Evolutionary conservation across 2,888 invertebrate species (phyloP).

Genomic region (Perizoma affinitatum): DNA sequence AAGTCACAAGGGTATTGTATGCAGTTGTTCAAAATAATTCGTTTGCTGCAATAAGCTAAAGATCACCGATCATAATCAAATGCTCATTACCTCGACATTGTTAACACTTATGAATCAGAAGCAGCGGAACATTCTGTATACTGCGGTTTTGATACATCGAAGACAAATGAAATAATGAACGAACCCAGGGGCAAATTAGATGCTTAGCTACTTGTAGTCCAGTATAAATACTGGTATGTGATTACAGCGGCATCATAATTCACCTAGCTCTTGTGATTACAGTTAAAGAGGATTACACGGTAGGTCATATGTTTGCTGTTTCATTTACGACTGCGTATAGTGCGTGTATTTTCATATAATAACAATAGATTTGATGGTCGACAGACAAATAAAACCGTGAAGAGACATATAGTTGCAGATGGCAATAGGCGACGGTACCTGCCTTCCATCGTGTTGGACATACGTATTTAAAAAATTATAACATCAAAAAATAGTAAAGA

Average conservation of each 20-base stretch:
- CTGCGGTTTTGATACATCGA: constrained; percentile 57
- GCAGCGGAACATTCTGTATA: constrained; percentile 39
- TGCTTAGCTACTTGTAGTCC: constrained; percentile 48
- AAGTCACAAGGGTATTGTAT: neutral
- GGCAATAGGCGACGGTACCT: too few species aligned
- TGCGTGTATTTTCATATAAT: neutral
- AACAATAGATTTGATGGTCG: neutral
- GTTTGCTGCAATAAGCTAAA: constrained; percentile 4
- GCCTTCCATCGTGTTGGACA: too few species aligned
- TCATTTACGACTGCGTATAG: neutral
- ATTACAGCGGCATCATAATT: constrained; percentile 61
- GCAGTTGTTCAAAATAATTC: neutral
- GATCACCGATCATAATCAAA: constrained; percentile 13
- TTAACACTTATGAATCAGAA: constrained; percentile 18
- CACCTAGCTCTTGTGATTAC: constrained; percentile 54
- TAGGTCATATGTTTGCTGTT: constrained; percentile 44
- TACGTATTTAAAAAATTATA: too few species aligned
- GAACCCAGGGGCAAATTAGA: constrained; percentile 69
- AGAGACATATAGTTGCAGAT: too few species aligned
- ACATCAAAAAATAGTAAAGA: too few species aligned
- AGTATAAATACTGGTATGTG: constrained; percentile 67
- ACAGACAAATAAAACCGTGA: too few species aligned
- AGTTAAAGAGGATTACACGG: constrained; percentile 48
- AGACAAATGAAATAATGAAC: constrained; percentile 63
- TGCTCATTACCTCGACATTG: constrained; percentile 16